A percentile compares a stretch with the other conserved stretches of the same genome.
These are phyloP conservation scores for Pollimyrus isidori DNA, from an alignment of 2,113 vertebrate genomes.

Conservation along the genomic window DNA sequence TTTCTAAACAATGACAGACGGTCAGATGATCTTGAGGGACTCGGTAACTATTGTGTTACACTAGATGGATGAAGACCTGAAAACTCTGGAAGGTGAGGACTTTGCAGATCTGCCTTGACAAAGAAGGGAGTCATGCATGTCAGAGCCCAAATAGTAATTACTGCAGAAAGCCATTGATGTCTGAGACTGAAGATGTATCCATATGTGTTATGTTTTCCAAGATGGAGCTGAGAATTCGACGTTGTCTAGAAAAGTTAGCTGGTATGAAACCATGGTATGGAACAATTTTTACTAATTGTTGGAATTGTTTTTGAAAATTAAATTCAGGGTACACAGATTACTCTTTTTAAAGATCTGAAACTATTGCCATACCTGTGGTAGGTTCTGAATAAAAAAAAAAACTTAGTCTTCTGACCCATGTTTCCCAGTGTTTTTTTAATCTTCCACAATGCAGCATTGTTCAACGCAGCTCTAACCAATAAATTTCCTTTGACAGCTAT, in stretches of 20 bases:
- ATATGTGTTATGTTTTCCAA: background rate
- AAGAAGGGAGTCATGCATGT: background rate
- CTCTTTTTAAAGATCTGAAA: background rate
- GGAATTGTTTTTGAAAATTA: background rate
- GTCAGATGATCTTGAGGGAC: background rate
- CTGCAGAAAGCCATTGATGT: background rate
- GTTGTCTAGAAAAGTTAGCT: background rate
- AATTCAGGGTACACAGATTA: background rate
- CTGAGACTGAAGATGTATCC: background rate
- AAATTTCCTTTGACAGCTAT: background rate
- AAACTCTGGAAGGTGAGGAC: background rate
- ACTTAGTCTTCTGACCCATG: background rate
- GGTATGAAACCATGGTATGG: background rate
- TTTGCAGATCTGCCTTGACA: background rate
- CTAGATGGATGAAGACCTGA: background rate
- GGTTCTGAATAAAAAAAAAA: background rate
- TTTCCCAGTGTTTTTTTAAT: background rate
- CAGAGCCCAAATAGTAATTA: background rate
- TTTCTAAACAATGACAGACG: background rate
- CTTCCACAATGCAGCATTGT: background rate
- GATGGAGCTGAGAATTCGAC: background rate
- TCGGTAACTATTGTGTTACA: background rate
- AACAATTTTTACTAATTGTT: background rate
- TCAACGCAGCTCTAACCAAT: background rate
- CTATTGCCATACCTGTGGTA: background rate